phyloP scores from a whole-genome alignment of 53 echinoderm and acorn worm genomes.

The Actinopyga echinites region DNA sequence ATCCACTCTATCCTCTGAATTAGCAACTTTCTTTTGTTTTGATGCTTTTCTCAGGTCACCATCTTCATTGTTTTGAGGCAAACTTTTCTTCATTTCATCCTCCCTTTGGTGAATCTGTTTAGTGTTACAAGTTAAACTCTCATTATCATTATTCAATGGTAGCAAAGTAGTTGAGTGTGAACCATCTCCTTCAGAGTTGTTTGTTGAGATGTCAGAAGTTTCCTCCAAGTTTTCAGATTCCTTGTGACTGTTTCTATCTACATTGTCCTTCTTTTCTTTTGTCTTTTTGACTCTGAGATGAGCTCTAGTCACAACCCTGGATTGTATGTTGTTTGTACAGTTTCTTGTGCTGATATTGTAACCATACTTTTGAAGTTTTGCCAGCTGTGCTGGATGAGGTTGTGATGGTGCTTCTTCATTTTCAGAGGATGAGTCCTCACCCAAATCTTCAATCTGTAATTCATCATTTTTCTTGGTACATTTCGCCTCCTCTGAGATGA shows the following conservation, averaged over 20 bases:
- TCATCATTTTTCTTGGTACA: not conserved
- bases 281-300: slow-evolving; percentile 1
- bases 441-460: not conserved
- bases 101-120: too few relatives aligned
- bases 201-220: too few relatives aligned
- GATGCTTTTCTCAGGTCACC: too few relatives aligned
- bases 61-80: too few relatives aligned
- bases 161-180: too few relatives aligned
- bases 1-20: too few relatives aligned
- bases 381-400: not conserved
- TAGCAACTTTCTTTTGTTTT: too few relatives aligned
- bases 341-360: slow-evolving; percentile 67
- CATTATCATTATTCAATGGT: too few relatives aligned
- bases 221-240: too few relatives aligned
- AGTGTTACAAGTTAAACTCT: too few relatives aligned
- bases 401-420: not conserved
- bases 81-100: too few relatives aligned
- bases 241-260: not conserved
- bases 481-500: slow-evolving; percentile 44
- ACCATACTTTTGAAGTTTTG: slow-evolving; percentile 66
- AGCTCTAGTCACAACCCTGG: slow-evolving; percentile 69
- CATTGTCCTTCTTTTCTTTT: not conserved
- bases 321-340: slow-evolving; percentile 74
- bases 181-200: too few relatives aligned
- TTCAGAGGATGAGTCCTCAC: not conserved